Base-by-base conservation (phyloP, 2,888 invertebrate genomes). In the Apocheima hispidaria region DNA sequence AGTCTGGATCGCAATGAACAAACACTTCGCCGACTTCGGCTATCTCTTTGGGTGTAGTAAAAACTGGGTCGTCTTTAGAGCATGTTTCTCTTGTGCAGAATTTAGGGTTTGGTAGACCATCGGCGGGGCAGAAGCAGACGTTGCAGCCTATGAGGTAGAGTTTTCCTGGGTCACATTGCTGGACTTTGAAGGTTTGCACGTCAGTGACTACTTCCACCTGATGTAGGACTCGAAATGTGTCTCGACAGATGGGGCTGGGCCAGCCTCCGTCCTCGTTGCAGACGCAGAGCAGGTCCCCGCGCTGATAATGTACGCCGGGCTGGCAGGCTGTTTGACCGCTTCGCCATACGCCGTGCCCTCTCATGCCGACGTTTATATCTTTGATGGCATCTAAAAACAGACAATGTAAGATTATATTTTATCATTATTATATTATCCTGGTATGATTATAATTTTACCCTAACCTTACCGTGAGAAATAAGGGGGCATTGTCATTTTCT, bases 181-280 rank as follows among this genome's bases (percentile, higher is more conserved):
- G 75, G 4, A 67, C 70, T 2, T 57, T 51, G 1, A 69, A 49
- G 1, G 74, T 62, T 35, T 69, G 35, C 1, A 63, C 60, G 28
- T 74, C 68, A 0, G 65, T 61, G 1, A 81, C 70, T 0, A 74
- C 52, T 70, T 82, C 77, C 1, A 90, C 84, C 1, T 76, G 18
- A 23, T 90, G 81, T 0, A 92, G 79, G 7, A 88, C 65, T 63
- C 81, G 72, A 64, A 91, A 87, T 6, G 76, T 68, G 59, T 90
- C 89, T 40, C 87, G 77, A 69, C 92, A 92, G 41, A 86, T 76
- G 0, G 89, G 83, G 66, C 81, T 90, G 0, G 92, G 91, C 92
- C 92, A 92, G 30, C 58, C 67, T 2, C 90, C 91, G n/a, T 86
- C 79, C 44, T 85, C 84, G 18, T 66, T 76, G 69, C 92, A 92